A percentile compares a stretch with the other conserved stretches of the same genome.
phyloP scores from a whole-genome alignment of 2,888 invertebrate species.

The Sminthurinus aureus region DNA sequence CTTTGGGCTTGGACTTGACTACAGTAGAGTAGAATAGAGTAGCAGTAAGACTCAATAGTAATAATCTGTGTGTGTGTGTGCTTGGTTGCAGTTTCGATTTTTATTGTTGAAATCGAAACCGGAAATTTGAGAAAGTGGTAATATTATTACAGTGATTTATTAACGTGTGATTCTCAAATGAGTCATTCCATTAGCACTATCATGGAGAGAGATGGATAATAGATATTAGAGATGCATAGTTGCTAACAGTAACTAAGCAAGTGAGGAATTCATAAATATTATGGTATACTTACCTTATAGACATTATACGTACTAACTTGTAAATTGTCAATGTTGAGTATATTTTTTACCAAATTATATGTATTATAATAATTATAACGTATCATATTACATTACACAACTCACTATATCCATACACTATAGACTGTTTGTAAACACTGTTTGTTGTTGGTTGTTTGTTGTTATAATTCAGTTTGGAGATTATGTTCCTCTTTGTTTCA shows the following conservation, averaged over 20 bases:
- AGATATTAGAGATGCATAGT: neutral
- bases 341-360: no score
- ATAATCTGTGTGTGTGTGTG: neutral
- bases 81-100: slow-evolving; percentile 27
- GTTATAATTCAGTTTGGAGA: no score
- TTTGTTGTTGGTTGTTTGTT: no score
- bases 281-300: no score
- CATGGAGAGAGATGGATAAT: neutral
- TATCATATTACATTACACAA: no score
- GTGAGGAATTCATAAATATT: neutral
- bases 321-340: no score
- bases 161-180: slow-evolving; percentile 26
- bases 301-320: neutral
- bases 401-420: no score
- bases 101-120: slow-evolving; percentile 41
- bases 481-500: no score
- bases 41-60: no score
- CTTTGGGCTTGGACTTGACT: neutral
- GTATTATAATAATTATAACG: no score
- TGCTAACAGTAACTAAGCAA: neutral
- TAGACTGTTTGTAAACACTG: no score
- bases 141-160: slow-evolving; percentile 28
- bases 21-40: neutral
- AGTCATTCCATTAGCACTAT: neutral
- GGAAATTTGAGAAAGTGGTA: slow-evolving; percentile 39